Percentiles rank a stretch among this genome's conserved stretches.
Evolutionary conservation across 2,113 vertebrate species (phyloP).

Genomic region (Pygoscelis adeliae): DNA sequence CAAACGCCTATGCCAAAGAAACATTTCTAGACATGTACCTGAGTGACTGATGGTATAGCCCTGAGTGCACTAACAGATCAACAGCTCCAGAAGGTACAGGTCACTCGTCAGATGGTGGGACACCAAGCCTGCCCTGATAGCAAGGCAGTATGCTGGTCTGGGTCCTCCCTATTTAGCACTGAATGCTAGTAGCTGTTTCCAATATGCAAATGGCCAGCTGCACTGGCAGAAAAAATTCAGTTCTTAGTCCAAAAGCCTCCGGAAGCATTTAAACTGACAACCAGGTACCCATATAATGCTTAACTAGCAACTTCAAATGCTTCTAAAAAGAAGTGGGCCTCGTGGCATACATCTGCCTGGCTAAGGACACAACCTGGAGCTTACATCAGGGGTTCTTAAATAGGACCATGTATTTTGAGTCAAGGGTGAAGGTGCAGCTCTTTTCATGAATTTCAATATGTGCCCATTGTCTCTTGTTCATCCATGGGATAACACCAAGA

Average conservation of each 20-base stretch:
- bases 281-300: neutral
- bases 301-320: neutral
- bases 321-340: neutral
- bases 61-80: neutral
- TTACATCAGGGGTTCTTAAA: neutral
- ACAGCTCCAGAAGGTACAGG: neutral
- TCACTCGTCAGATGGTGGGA: accelerated
- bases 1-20: neutral
- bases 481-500: neutral
- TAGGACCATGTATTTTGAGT: neutral
- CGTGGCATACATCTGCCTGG: neutral
- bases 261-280: neutral
- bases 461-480: neutral
- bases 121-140: neutral
- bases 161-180: neutral
- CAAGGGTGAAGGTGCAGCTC: accelerated
- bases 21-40: neutral
- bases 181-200: neutral
- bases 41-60: neutral
- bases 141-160: neutral
- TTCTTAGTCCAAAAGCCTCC: neutral
- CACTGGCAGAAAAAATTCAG: neutral
- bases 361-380: neutral
- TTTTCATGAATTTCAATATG: neutral
- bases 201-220: neutral